A percentile compares a stretch with the other conserved stretches of the same genome.
Conservation (phyloP, 2,113 vertebrate species). For the Theropithecus gelada region DNA sequence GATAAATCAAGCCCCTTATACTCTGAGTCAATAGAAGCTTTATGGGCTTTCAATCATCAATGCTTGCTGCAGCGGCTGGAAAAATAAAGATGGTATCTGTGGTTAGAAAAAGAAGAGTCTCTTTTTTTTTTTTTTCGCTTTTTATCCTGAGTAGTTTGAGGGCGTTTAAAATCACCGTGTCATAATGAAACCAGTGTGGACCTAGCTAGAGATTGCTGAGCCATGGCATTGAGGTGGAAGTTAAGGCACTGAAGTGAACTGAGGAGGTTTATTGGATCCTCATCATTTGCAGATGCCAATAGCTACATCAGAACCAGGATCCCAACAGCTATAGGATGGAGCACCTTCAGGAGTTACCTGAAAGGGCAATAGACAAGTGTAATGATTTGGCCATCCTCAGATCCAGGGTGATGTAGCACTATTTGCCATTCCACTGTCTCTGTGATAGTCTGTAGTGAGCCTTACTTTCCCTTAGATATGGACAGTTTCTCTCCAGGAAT, state of each 20-base stretch:
- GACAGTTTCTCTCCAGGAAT: background rate
- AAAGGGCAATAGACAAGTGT: background rate
- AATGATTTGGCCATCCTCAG: background rate
- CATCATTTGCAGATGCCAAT: background rate
- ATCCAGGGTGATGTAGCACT: background rate
- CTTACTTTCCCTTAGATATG: background rate
- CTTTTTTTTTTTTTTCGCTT: conserved; percentile 36
- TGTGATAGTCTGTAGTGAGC: background rate
- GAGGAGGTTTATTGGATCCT: background rate
- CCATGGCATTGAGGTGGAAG: rapidly evolving
- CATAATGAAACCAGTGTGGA: background rate
- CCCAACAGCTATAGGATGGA: too few relatives aligned
- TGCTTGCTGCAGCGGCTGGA: conserved; percentile 13
- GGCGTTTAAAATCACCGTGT: background rate
- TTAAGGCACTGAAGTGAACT: background rate
- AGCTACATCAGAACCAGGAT: background rate
- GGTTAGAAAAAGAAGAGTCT: background rate
- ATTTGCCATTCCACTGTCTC: background rate
- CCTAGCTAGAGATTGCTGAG: background rate
- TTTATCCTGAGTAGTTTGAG: background rate
- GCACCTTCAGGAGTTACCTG: too few relatives aligned
- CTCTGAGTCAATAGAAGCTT: conserved; percentile 54
- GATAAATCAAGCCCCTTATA: conserved; percentile 68
- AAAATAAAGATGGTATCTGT: background rate
- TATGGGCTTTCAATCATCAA: conserved; percentile 73